Evolutionary conservation across 2,797 vertebrate species (phyloP), one percentile per base, ranked within the genome.

Genomic region (Triplophysa bombifrons): DNA sequence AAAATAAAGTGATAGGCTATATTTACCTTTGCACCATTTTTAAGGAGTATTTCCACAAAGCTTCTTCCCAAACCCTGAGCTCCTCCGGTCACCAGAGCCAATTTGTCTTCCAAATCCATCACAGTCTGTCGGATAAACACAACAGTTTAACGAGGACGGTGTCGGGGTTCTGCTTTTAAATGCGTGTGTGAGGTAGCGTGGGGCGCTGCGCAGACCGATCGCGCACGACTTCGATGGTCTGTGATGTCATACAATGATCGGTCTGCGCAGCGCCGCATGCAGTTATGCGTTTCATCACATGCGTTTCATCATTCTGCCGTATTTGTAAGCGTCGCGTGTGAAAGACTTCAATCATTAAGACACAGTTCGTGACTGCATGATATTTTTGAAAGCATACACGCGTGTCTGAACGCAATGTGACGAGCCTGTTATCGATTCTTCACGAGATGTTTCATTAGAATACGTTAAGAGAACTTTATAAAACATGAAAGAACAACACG

Each of bases 1-100:
- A 19, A n/a, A 10, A 10, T 53, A 53, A 19, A 53, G 9, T 16
- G 3, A 11, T 41, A 6, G 17, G 16, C 6, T 6, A 10, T 55
- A 2, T 20, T 55, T 89, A 94, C 93, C 91, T 90, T 92, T 2
- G 92, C 91, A 0, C 91, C 89, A 14, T 92, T 89, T 71, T 88
- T 72, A 71, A 93, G 81, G 3, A 94, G 90, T 0, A 86, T 84
- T 80, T 93, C 88, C 0, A 85, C 71, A 14, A 93, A 86, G 0
- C 88, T 88, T 82, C 10, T 88, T 8, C 93, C 93, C 12, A 94
- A 87, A 1, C 93, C 94, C 83, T 86, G 80, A 0, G 86, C 91
- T 1, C 87, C 92, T 51, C 94, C 93, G 0, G 91, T 94, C 82
- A 94, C 90, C 0, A 93, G 77, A 0, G 90, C 92, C 0, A 76